Base-by-base conservation (phyloP, 2,888 invertebrate species). In the Microplitis manilae region DNA sequence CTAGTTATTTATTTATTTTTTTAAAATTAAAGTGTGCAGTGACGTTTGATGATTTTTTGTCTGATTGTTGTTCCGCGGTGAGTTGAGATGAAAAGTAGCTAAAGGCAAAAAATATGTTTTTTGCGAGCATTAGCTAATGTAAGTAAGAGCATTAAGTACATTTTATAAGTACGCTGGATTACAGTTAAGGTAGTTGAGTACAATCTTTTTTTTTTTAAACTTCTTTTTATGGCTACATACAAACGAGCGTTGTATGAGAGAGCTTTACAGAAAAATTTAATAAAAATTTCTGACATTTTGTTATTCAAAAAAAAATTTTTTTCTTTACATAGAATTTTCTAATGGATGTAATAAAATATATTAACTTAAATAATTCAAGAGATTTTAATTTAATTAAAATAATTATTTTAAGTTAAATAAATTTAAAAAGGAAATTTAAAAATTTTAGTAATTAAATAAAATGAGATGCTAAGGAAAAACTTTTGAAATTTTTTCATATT, bases 101-200 rank as follows among this genome's bases (percentile, higher is more conserved):
- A 38, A 61, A 13, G 62, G 6, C 6, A 39, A 61, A 68, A 39
- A 71, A 61, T 50, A 64, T 40, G 62, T 30, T 69, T 69, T 75
- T 41, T 69, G 64, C 15, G 20, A 20, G 50, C 40, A 68, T 60
- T 71, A 15, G 75, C 50, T 39, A 50, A 41, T 75, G 30, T 41
- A 73, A 67, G 59, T 38, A 61, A 20, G 68, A 59, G 75, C 76
- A 76, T 75, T 79, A 79, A 79, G 79, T 78, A 73, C 73, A 77
- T 72, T 79, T 79, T 77, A 79, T 69, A 77, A 78, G 73, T 73
- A 79, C 77, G 68, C 73, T 61, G 40, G 69, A 70, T 69, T 75
- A 68, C 64, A 64, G 69, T 62, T 62, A n/a, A 61, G n/a, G 64
- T 70, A 40, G 38, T 39, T 30, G 64, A 64, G 75, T 69, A 64